Evolutionary conservation across 2,888 invertebrate genomes (phyloP).

Genomic region (Ectemnius lituratus): DNA sequence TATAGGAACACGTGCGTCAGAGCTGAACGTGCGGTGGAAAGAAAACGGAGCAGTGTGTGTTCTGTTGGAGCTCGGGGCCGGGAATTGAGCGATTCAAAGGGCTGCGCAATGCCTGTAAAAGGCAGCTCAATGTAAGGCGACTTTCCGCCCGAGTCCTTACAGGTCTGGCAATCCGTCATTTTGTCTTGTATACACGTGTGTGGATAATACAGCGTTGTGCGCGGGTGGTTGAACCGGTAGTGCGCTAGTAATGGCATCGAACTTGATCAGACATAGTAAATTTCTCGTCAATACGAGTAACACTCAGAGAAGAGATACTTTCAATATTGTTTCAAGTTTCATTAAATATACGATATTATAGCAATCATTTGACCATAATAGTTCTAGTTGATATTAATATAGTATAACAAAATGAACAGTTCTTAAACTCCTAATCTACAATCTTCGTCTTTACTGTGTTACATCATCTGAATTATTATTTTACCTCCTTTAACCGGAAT

Average conservation of each 20-base stretch:
- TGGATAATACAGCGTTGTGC: not conserved
- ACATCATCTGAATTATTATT: no score
- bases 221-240: constrained; percentile 1
- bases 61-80: not conserved
- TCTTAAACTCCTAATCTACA: no score
- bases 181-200: constrained; percentile 12
- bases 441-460: no score
- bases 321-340: no score
- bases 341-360: no score
- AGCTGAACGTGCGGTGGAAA: not conserved
- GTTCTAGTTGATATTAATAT: no score
- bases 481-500: no score
- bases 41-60: not conserved
- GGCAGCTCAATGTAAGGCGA: not conserved
- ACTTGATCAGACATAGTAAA: no score
- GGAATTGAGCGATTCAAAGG: constrained; percentile 6
- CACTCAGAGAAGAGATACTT: no score
- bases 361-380: no score
- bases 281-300: no score
- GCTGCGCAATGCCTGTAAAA: constrained; percentile 10
- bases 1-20: constrained; percentile 1
- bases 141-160: constrained; percentile 11
- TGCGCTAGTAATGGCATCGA: not conserved
- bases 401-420: no score
- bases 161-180: constrained; percentile 10